These are phyloP conservation scores for Belonocnema kinseyi DNA, from an alignment of 1,140 invertebrate genomes.

Conservation along the genomic window DNA sequence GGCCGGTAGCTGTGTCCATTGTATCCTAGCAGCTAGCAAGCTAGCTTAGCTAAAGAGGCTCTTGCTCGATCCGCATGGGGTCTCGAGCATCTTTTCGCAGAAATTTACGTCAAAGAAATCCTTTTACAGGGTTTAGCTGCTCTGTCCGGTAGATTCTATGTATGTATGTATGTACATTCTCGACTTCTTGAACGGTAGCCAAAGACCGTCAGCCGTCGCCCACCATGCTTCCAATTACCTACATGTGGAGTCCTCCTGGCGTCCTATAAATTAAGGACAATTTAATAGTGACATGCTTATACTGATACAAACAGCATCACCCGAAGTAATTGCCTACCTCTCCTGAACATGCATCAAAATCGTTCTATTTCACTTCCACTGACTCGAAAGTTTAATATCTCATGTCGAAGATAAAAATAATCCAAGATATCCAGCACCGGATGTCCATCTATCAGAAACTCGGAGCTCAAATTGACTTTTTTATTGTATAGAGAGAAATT, in stretches of 20 bases:
- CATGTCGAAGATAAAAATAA: no score
- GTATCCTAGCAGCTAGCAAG: not conserved
- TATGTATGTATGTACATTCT: not conserved
- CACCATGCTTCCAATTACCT: constrained; percentile 23
- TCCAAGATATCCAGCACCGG: no score
- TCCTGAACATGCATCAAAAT: not conserved
- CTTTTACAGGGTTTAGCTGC: constrained; percentile 1
- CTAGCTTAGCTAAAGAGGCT: no score
- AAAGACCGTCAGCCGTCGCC: constrained; percentile 7
- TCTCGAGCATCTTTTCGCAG: constrained; percentile 13
- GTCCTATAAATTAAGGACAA: constrained; percentile 11
- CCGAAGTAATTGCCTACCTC: not conserved
- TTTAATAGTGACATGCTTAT: not conserved
- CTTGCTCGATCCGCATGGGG: constrained; percentile 23
- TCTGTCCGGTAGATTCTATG: not conserved
- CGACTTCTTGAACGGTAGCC: constrained; percentile 18
- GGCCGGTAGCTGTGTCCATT: constrained; percentile 1
- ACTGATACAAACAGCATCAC: constrained; percentile 11
- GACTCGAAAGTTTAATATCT: no score
- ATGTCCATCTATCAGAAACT: no score
- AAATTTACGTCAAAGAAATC: constrained; percentile 14
- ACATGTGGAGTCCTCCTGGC: not conserved
- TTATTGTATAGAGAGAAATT: no score
- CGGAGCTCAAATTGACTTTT: no score
- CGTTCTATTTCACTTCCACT: not conserved